A percentile compares a stretch with the other conserved stretches of the same genome.
phyloP scores from a whole-genome alignment of 1,140 invertebrate genomes.

The Sarcophaga bullata region DNA sequence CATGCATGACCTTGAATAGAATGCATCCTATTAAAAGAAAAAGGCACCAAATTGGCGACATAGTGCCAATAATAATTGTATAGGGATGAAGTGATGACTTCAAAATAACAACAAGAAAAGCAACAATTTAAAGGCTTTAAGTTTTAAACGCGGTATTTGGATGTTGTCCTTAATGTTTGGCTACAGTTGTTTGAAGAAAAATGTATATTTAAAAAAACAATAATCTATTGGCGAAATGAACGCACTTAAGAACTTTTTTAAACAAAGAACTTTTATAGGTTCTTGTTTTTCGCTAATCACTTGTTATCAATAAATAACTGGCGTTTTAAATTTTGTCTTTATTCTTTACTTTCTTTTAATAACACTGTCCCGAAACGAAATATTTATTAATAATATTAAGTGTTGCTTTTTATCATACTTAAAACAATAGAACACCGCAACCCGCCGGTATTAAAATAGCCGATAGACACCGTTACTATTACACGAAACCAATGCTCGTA shows the following conservation, averaged over 20 bases:
- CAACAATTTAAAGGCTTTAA: no score
- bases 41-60: slow-evolving; percentile 37
- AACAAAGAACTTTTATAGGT: background rate
- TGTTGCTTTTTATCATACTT: background rate
- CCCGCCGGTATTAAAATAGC: slow-evolving; percentile 11
- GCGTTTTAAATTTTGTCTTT: background rate
- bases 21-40: background rate
- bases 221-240: background rate
- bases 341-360: slow-evolving; percentile 14
- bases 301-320: slow-evolving; percentile 3
- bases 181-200: background rate
- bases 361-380: background rate
- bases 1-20: slow-evolving; percentile 28
- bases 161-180: background rate
- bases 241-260: background rate
- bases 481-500: background rate
- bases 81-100: background rate
- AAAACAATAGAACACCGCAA: background rate
- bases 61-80: no score
- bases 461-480: background rate
- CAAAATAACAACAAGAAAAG: slow-evolving; percentile 18
- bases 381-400: background rate
- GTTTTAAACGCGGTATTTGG: background rate
- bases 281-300: slow-evolving; percentile 1
- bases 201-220: background rate